Evolutionary conservation across 2,888 invertebrate species (phyloP).

Genomic region (Heliconius ethilla): DNA sequence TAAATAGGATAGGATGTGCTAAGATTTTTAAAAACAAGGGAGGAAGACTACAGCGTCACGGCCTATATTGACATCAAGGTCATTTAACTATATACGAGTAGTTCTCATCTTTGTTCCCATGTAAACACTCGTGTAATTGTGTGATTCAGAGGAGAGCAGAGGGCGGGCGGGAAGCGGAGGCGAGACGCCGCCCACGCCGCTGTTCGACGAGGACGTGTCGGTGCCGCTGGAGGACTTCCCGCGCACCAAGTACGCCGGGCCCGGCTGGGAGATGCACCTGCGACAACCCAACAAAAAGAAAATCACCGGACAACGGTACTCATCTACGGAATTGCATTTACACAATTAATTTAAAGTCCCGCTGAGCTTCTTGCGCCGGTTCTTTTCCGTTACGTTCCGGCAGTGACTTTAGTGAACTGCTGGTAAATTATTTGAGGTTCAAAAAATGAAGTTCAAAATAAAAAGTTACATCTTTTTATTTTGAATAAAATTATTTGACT

Average conservation of each 20-base stretch:
- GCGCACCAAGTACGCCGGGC: conserved; percentile 86
- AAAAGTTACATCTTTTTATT: too few species aligned
- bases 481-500: too few species aligned
- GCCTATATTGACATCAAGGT: too few species aligned
- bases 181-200: conserved; percentile 90
- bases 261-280: conserved; percentile 98
- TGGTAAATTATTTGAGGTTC: too few species aligned
- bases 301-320: conserved; percentile 91
- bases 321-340: background rate
- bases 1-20: too few species aligned
- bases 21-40: background rate
- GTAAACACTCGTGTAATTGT: background rate
- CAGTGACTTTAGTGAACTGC: too few species aligned
- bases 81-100: too few species aligned
- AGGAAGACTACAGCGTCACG: too few species aligned
- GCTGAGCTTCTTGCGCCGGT: too few species aligned
- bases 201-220: conserved; percentile 96
- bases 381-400: too few species aligned
- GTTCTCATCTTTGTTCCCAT: too few species aligned
- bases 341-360: background rate
- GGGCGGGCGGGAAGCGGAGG: conserved; percentile 53
- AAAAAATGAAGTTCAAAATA: too few species aligned
- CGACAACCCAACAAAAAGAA: conserved; percentile 98
- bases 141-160: conserved; percentile 40
- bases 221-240: conserved; percentile 96